Percentiles rank a stretch among this genome's conserved stretches.
Evolutionary conservation across 1,140 invertebrate genomes (phyloP).

Genomic region (Anoplophora glabripennis): DNA sequence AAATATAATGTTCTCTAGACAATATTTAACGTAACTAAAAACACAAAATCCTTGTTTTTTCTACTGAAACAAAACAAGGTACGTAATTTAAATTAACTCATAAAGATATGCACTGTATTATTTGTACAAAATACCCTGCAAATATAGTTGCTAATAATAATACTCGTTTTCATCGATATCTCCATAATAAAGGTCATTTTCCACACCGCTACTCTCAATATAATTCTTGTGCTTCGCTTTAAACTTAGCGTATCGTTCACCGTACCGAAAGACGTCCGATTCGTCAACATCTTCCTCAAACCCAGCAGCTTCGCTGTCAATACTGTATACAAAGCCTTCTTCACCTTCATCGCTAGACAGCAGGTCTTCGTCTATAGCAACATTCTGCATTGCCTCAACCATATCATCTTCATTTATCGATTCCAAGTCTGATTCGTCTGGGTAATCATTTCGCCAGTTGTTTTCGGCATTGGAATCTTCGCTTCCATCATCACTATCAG

Average conservation of each 20-base stretch:
- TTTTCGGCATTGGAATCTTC: constrained; percentile 59
- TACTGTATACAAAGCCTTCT: constrained; percentile 48
- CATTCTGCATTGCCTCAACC: constrained; percentile 35
- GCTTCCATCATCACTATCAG: constrained; percentile 48
- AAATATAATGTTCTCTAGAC: constrained; percentile 2
- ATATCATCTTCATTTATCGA: constrained; percentile 57
- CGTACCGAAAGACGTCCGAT: constrained; percentile 52
- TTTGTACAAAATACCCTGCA: too few relatives aligned
- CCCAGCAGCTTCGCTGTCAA: constrained; percentile 23
- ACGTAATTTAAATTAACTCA: too few relatives aligned
- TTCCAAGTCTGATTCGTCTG: constrained; percentile 55
- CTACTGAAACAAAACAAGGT: background rate
- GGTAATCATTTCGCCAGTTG: constrained; percentile 59
- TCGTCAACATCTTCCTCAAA: constrained; percentile 53
- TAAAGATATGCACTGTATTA: too few relatives aligned
- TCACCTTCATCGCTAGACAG: constrained; percentile 55
- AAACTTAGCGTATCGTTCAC: constrained; percentile 56
- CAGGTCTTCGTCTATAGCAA: constrained; percentile 42
- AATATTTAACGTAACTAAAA: constrained; percentile 15
- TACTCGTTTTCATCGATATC: constrained; percentile 38
- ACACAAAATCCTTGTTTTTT: background rate
- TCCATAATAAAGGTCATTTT: constrained; percentile 31
- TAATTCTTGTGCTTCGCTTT: constrained; percentile 50
- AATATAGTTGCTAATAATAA: constrained; percentile 15
- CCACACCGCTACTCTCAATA: constrained; percentile 25